These are phyloP conservation scores for Toxotes lorentzi DNA, from an alignment of 2,797 vertebrate species.

Conservation along the genomic window DNA sequence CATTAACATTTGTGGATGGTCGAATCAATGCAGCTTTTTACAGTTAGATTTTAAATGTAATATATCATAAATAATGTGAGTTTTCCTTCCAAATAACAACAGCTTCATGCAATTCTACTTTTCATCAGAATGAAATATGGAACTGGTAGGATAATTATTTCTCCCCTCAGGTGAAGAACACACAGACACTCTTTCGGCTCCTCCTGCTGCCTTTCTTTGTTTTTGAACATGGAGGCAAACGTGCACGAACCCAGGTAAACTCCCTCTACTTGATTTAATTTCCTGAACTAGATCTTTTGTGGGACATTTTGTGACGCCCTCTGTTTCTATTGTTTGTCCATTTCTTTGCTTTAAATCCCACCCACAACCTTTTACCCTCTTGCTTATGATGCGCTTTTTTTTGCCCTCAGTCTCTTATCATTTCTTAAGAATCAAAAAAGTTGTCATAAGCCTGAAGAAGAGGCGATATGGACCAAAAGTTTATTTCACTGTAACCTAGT, in stretches of 20 bases:
- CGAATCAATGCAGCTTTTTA: too few relatives aligned
- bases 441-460: neutral
- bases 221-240: neutral
- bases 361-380: too few relatives aligned
- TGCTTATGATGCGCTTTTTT: neutral
- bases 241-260: neutral
- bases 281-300: too few relatives aligned
- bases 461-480: neutral
- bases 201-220: neutral
- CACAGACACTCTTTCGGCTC: neutral
- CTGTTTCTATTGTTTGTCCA: neutral
- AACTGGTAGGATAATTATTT: constrained; percentile 14
- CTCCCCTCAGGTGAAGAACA: constrained; percentile 15
- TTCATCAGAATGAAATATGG: neutral
- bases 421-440: neutral
- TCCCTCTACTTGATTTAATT: neutral
- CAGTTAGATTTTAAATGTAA: too few relatives aligned
- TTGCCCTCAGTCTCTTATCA: neutral
- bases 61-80: too few relatives aligned
- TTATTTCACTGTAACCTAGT: neutral
- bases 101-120: neutral
- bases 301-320: too few relatives aligned
- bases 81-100: neutral
- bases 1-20: neutral
- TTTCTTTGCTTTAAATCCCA: neutral